These are phyloP conservation scores for Latheticus oryzae DNA, from an alignment of 2,888 invertebrate genomes.

Conservation along the genomic window DNA sequence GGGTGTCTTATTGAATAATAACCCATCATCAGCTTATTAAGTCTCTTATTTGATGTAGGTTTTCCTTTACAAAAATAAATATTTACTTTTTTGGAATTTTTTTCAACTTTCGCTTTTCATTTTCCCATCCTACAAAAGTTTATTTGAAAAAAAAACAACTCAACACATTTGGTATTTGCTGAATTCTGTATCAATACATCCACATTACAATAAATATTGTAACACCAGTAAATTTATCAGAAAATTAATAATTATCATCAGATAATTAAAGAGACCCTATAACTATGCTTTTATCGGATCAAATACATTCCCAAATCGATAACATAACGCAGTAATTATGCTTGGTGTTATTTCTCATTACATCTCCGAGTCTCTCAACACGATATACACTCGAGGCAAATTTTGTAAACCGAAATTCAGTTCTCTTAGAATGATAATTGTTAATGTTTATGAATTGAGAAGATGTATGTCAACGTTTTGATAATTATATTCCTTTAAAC, in stretches of 20 bases:
- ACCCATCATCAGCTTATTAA: too few species aligned
- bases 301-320: slow-evolving; percentile 25
- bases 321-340: slow-evolving; percentile 13
- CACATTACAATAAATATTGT: slow-evolving; percentile 14
- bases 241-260: slow-evolving; percentile 27
- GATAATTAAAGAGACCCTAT: slow-evolving; percentile 19
- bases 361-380: slow-evolving; percentile 4
- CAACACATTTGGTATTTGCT: neutral
- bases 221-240: slow-evolving; percentile 11
- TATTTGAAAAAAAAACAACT: neutral
- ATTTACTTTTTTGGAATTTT: too few species aligned
- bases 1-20: too few species aligned
- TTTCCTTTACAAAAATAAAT: too few species aligned
- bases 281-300: slow-evolving; percentile 14
- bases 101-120: too few species aligned
- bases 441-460: neutral
- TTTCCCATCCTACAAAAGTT: too few species aligned
- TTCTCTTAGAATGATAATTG: slow-evolving; percentile 6
- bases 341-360: slow-evolving; percentile 14
- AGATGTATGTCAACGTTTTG: slow-evolving; percentile 14
- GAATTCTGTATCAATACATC: too few species aligned
- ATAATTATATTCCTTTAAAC: slow-evolving; percentile 19
- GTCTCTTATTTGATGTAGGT: too few species aligned
- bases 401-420: slow-evolving; percentile 23
- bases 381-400: neutral